Percentiles rank a stretch among this genome's conserved stretches.
Evolutionary conservation across 2,113 vertebrate genomes (phyloP).

Genomic region (Rhynchopsitta pachyrhyncha): DNA sequence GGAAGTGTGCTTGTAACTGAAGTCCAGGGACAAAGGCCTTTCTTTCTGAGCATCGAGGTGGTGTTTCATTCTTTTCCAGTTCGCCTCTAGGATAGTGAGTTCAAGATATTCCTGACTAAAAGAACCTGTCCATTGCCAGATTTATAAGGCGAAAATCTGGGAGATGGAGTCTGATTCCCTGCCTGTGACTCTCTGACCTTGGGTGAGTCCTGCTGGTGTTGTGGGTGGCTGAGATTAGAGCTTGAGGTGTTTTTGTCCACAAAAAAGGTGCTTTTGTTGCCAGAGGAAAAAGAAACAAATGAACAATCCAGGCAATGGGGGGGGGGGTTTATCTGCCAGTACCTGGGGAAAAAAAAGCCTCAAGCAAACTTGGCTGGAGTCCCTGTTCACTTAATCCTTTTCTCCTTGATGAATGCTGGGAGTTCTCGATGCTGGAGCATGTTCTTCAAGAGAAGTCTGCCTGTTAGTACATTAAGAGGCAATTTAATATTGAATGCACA

Average conservation of each 20-base stretch:
- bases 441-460: conserved; percentile 44
- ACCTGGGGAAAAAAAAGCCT: not conserved
- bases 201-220: not conserved
- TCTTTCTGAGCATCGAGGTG: not conserved
- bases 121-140: not conserved
- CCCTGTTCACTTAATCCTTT: conserved; percentile 30
- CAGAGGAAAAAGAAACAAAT: not conserved
- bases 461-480: conserved; percentile 54
- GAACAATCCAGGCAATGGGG: not conserved
- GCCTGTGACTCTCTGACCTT: not conserved
- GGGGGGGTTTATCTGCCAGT: not conserved
- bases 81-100: rapidly evolving
- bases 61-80: not conserved
- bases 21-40: not conserved
- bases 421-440: conserved; percentile 19
- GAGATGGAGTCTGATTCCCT: not conserved
- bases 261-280: not conserved
- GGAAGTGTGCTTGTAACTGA: not conserved
- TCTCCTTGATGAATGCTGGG: conserved; percentile 52
- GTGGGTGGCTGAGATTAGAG: not conserved
- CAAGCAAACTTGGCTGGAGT: conserved; percentile 22
- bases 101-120: not conserved
- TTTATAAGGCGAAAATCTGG: not conserved
- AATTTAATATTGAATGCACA: conserved; percentile 59
- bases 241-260: not conserved